Percentiles rank a stretch among this genome's conserved stretches.
Evolutionary conservation across 2,113 vertebrate genomes (phyloP).

Genomic region (Fulica atra): DNA sequence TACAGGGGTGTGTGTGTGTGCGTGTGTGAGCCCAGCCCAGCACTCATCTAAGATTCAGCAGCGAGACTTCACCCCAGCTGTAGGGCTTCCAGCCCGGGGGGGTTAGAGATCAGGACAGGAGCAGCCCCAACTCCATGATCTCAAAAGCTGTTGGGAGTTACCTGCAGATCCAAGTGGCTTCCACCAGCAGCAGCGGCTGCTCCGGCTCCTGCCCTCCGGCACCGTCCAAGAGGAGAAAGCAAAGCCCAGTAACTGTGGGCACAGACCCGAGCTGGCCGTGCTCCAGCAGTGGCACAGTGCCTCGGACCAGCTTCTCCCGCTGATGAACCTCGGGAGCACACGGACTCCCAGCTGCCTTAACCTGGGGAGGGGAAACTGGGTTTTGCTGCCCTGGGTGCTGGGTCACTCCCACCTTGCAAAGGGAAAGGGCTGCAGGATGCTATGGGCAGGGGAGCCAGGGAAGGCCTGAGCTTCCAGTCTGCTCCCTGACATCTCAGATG

Average conservation of each 20-base stretch:
- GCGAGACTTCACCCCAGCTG: not conserved
- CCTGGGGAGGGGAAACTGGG: not conserved
- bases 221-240: not conserved
- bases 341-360: not conserved
- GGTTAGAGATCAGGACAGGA: not conserved
- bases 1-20: too few relatives aligned
- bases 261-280: not conserved
- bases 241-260: not conserved
- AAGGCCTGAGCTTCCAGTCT: not conserved
- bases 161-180: not conserved
- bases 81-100: not conserved
- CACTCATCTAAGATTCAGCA: not conserved
- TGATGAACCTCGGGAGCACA: rapidly evolving
- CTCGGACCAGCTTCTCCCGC: not conserved
- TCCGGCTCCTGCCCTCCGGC: rapidly evolving
- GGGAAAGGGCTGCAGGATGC: not conserved
- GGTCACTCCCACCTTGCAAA: not conserved
- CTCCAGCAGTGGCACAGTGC: rapidly evolving
- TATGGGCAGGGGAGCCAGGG: rapidly evolving
- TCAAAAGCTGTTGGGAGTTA: not conserved
- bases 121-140: not conserved
- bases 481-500: not conserved
- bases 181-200: not conserved
- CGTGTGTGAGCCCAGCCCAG: rapidly evolving
- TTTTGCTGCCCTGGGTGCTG: not conserved